Evolutionary conservation across 2,113 vertebrate species (phyloP), one percentile per base, ranked within the genome.

Genomic region (Alexandromys fortis): DNA sequence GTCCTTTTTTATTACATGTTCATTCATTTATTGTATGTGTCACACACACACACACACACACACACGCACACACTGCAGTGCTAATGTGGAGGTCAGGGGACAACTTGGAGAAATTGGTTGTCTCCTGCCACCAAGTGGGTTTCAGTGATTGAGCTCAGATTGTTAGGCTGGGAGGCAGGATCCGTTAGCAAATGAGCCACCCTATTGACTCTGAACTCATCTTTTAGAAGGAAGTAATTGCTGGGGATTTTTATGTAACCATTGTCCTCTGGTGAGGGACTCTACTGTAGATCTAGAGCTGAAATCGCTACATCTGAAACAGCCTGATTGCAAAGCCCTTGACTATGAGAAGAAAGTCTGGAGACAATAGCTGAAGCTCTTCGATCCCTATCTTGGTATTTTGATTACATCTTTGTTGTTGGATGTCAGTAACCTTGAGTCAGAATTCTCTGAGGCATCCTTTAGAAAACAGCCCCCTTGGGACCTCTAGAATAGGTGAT

Each of bases 231-330:
- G 19, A 83, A 78, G 77, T 30, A 82, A 52, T 38, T 38, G 13
- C 55, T 49, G 65, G 95, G 5, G 68, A 86, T 47, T 92, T 97
- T 94, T 82, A n/a, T 89, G 16, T 90, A 49, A 42, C 73, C 89
- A 3, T 75, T 90, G 12, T 24, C 16, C 16, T 9, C 35, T 70
- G 33, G 35, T 76, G 49, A 87, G 12, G 8, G 58, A 12, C 73
- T 58, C 73, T 12, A 13, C 52, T 68, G 42, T 89, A 24, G 55
- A 87, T 52, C 24, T 38, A 38, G 70, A 73, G 83, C 68, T 67
- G 79, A 68, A 91, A 83, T 63, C 47, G 89, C 42, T 68, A 47
- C 26, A 33, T 72, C 78, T 91, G 30, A 52, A 55, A 35, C 4
- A 2, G 63, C 4, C 63, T 72, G 55, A 92, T 72, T n/a, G 6